phyloP scores from a whole-genome alignment of 2,888 invertebrate genomes.

The Empis stercorea region DNA sequence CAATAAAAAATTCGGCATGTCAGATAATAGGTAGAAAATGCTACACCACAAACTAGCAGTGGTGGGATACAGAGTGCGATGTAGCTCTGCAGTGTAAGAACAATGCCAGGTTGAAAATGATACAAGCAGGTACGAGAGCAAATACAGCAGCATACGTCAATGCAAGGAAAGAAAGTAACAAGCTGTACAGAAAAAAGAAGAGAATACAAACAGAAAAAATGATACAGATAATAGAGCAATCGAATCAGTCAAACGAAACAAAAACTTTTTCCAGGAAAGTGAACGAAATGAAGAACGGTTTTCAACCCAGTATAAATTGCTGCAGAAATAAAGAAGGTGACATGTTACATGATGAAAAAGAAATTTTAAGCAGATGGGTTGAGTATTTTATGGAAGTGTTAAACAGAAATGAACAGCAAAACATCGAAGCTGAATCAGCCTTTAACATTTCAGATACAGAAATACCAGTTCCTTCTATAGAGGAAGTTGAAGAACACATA shows the following conservation, averaged over 20 bases:
- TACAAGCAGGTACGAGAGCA: neutral
- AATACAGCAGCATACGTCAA: neutral
- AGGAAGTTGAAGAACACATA: neutral
- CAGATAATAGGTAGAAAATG: too few relatives aligned
- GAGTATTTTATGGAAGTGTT: neutral
- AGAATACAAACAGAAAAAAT: neutral
- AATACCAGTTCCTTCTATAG: neutral
- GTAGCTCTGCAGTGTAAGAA: too few relatives aligned
- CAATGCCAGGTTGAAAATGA: neutral
- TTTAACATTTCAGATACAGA: neutral
- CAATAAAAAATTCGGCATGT: too few relatives aligned
- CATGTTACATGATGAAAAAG: neutral
- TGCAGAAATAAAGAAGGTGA: neutral
- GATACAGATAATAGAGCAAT: neutral
- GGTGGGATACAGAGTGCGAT: too few relatives aligned
- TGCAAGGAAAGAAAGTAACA: neutral
- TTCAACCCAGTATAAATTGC: neutral
- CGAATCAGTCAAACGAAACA: neutral
- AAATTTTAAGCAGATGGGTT: neutral
- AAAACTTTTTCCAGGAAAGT: too few relatives aligned
- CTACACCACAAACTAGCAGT: too few relatives aligned
- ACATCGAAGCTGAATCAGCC: neutral
- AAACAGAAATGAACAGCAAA: neutral
- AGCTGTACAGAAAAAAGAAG: neutral
- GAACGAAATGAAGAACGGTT: neutral